Percentiles rank a stretch among this genome's conserved stretches.
Conservation (phyloP, 2,797 vertebrate genomes). For the Ciconia nigra region DNA sequence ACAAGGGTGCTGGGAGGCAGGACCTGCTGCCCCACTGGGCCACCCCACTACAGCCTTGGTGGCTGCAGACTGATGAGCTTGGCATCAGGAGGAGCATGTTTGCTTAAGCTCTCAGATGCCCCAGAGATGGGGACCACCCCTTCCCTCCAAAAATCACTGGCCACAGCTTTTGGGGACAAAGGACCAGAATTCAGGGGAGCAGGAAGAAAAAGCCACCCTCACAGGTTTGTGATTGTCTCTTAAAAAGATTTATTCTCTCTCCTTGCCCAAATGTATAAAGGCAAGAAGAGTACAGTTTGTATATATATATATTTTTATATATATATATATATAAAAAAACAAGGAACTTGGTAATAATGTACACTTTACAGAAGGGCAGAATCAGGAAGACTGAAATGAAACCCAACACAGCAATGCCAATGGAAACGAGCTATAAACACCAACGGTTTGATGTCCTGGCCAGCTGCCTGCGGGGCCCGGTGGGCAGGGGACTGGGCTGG, state of each 20-base stretch:
- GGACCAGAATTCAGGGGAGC: slow-evolving; percentile 21
- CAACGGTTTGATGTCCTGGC: slow-evolving; percentile 25
- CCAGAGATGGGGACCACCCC: too few relatives aligned
- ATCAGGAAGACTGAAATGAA: slow-evolving; percentile 83
- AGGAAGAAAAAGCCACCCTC: slow-evolving; percentile 78
- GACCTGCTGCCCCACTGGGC: too few relatives aligned
- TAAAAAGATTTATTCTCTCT: slow-evolving; percentile 99
- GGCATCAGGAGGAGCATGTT: neutral
- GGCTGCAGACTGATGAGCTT: fast-evolving
- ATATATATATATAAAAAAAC: slow-evolving; percentile 83
- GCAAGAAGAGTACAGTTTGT: slow-evolving; percentile 84
- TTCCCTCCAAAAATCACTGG: neutral
- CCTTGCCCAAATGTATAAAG: slow-evolving; percentile 96
- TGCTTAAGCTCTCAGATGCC: neutral
- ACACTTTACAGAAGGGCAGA: slow-evolving; percentile 95
- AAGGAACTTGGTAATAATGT: slow-evolving; percentile 96
- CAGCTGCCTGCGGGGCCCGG: slow-evolving; percentile 12
- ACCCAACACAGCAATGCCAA: slow-evolving; percentile 76
- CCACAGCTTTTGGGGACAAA: neutral
- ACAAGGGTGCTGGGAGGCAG: neutral
- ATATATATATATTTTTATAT: slow-evolving; percentile 64
- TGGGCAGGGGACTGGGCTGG: neutral
- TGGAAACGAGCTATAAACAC: slow-evolving; percentile 71
- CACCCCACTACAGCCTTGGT: fast-evolving
- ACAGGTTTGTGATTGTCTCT: slow-evolving; percentile 93